Evolutionary conservation across 2,113 vertebrate genomes (phyloP).

Genomic region (Nipponia nippon): DNA sequence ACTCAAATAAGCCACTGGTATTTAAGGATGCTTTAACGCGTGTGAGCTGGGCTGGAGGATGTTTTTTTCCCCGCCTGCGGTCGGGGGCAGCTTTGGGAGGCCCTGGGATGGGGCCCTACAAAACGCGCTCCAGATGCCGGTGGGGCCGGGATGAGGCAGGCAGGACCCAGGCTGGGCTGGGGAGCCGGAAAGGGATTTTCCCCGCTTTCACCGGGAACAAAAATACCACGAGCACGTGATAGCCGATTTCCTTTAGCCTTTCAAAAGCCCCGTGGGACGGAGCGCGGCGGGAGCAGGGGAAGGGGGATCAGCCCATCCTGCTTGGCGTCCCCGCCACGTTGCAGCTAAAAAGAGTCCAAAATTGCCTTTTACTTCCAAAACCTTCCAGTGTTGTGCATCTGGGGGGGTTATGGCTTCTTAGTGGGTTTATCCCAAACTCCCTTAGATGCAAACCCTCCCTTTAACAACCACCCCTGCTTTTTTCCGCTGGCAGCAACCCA

Average conservation of each 20-base stretch:
- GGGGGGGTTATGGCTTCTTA: background rate
- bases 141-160: background rate
- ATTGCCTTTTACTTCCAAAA: background rate
- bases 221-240: background rate
- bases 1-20: background rate
- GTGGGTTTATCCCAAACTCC: background rate
- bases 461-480: background rate
- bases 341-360: background rate
- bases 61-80: background rate
- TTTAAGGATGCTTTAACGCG: background rate
- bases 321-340: background rate
- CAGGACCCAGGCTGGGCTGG: background rate
- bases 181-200: conserved; percentile 13
- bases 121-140: background rate
- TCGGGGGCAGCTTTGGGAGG: background rate
- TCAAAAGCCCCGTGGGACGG: background rate
- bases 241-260: conserved; percentile 6
- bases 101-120: background rate
- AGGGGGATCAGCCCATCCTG: background rate
- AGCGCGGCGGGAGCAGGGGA: background rate
- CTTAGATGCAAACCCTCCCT: background rate
- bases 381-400: background rate
- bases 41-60: background rate
- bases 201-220: background rate
- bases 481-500: background rate